A percentile compares a stretch with the other conserved stretches of the same genome.
Evolutionary conservation across 2,113 vertebrate species (phyloP).

Genomic region (Tetrao urogallus): DNA sequence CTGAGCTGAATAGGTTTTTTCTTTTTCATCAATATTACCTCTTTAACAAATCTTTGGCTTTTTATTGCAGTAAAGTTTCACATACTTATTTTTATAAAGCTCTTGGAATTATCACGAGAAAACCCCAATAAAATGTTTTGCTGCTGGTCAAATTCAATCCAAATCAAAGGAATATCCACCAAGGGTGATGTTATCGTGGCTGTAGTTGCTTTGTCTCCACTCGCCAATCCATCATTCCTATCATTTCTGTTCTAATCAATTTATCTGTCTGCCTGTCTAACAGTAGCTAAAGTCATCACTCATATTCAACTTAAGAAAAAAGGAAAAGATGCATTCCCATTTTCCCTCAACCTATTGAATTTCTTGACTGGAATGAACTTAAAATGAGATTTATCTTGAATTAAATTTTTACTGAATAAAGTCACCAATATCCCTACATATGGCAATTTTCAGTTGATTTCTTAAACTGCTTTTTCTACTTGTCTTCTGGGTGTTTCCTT

Average conservation of each 20-base stretch:
- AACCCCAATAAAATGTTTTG: neutral
- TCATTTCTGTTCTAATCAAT: neutral
- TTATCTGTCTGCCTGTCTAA: neutral
- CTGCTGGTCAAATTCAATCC: neutral
- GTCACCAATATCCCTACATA: neutral
- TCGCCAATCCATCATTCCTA: neutral
- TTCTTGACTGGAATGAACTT: neutral
- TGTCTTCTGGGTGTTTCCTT: neutral
- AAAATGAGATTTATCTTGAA: neutral
- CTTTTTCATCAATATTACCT: neutral
- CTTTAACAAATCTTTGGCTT: neutral
- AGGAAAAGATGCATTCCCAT: accelerated
- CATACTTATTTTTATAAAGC: neutral
- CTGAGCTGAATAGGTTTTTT: neutral
- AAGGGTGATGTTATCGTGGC: neutral
- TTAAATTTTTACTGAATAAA: neutral
- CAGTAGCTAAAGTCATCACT: neutral
- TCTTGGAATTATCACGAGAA: neutral
- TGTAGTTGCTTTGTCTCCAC: neutral
- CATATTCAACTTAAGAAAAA: neutral
- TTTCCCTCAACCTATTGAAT: neutral
- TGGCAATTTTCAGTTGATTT: neutral
- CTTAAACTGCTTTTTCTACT: neutral
- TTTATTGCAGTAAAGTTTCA: neutral
- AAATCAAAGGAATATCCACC: neutral